These are phyloP conservation scores for Diarsia dahlii DNA, from an alignment of 2,888 invertebrate genomes.

Conservation along the genomic window DNA sequence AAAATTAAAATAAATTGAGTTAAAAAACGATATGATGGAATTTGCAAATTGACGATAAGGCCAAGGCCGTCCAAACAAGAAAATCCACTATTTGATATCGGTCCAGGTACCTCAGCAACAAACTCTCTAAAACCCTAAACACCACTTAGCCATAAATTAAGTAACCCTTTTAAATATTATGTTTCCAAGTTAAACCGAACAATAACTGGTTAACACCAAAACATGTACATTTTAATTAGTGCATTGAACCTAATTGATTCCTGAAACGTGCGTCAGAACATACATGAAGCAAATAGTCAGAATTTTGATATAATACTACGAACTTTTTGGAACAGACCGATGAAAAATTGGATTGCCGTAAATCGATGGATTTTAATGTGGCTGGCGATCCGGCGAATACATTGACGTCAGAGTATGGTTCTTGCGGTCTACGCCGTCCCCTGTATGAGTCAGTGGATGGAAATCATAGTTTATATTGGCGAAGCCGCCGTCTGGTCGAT, in stretches of 20 bases:
- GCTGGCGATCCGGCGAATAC: constrained; percentile 68
- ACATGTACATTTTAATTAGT: constrained; percentile 35
- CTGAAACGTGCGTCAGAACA: constrained; percentile 33
- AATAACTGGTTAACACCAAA: constrained; percentile 15
- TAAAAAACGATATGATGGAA: background rate
- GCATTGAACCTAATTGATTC: constrained; percentile 42
- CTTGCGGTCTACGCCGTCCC: constrained; percentile 68
- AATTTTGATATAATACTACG: constrained; percentile 8
- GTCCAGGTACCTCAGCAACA: background rate
- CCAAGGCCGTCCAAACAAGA: background rate
- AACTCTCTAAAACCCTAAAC: background rate
- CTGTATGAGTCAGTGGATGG: constrained; percentile 76
- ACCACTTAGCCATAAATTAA: background rate
- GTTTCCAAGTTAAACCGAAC: constrained; percentile 10
- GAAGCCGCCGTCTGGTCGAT: constrained; percentile 64
- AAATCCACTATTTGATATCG: background rate
- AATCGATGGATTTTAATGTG: constrained; percentile 67
- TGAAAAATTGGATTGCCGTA: constrained; percentile 72
- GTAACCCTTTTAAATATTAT: background rate
- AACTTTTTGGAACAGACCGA: constrained; percentile 27
- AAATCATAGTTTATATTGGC: constrained; percentile 79
- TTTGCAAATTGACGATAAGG: background rate
- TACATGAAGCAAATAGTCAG: constrained; percentile 11
- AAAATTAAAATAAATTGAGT: background rate
- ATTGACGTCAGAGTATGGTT: constrained; percentile 77